Conservation (phyloP, 2,113 vertebrate species). For the Pelusios castaneus region DNA sequence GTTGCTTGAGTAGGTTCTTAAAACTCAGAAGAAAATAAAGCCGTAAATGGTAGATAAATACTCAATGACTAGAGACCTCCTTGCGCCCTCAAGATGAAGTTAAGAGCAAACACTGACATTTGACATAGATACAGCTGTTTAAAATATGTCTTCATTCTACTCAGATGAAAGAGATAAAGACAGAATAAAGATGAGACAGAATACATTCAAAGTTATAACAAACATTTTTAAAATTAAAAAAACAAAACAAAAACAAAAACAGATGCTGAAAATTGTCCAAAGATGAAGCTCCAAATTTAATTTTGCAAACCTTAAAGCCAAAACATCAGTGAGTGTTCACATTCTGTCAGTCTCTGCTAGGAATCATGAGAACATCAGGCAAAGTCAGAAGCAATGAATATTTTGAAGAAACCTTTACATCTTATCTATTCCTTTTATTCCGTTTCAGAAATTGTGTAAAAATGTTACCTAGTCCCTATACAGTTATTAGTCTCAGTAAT, state of each 20-base stretch:
- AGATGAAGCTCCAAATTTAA: constrained; percentile 43
- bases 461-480: constrained; percentile 82
- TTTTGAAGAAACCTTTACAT: constrained; percentile 70
- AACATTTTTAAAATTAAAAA: constrained; percentile 32
- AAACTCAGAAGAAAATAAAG: constrained; percentile 51
- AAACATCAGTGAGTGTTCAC: rapidly evolving
- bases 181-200: constrained; percentile 40
- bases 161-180: constrained; percentile 73
- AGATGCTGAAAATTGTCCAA: constrained; percentile 57
- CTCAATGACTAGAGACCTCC: constrained; percentile 52
- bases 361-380: background rate
- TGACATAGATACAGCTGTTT: constrained; percentile 77
- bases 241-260: background rate
- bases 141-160: constrained; percentile 77
- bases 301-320: constrained; percentile 35
- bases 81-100: constrained; percentile 66
- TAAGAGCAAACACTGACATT: constrained; percentile 68
- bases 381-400: constrained; percentile 44
- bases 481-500: constrained; percentile 87
- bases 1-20: background rate
- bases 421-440: constrained; percentile 71
- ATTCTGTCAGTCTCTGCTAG: background rate
- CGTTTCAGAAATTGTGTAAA: constrained; percentile 81
- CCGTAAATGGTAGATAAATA: constrained; percentile 48
- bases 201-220: constrained; percentile 48